phyloP scores from a whole-genome alignment of 2,113 vertebrate species.

The Neogale vison region DNA sequence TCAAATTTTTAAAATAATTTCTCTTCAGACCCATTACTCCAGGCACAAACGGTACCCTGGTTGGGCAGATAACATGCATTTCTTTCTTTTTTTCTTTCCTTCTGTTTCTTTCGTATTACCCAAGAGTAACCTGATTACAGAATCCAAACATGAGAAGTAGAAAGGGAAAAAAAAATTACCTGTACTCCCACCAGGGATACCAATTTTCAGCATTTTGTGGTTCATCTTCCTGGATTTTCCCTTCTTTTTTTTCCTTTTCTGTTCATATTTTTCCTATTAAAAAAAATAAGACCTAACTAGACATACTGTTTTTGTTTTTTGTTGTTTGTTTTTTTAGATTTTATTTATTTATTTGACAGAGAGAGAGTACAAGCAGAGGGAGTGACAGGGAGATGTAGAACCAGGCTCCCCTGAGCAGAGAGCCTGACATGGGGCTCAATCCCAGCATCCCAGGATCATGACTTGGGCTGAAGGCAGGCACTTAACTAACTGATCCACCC shows the following conservation, averaged over 20 bases:
- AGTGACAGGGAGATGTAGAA: neutral
- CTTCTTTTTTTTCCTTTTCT: neutral
- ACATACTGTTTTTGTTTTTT: neutral
- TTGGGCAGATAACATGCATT: too few relatives aligned
- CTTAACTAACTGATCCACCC: neutral
- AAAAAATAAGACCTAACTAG: neutral
- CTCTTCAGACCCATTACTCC: neutral
- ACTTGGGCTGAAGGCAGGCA: neutral
- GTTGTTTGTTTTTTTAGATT: neutral
- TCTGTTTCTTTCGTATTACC: neutral
- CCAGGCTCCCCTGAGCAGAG: neutral
- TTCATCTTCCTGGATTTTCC: neutral
- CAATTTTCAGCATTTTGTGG: neutral
- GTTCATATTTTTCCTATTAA: neutral
- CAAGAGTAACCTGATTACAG: neutral
- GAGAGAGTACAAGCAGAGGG: neutral
- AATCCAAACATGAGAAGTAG: neutral
- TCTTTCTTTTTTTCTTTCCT: neutral
- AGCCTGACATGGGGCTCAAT: neutral
- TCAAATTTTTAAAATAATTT: conserved; percentile 57
- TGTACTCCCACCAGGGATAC: neutral
- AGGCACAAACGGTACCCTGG: neutral
- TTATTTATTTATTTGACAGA: neutral
- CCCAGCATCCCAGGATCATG: neutral
- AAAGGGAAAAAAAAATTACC: neutral